Evolutionary conservation across 2,888 invertebrate genomes (phyloP).

Genomic region (Brachylomia viminalis): DNA sequence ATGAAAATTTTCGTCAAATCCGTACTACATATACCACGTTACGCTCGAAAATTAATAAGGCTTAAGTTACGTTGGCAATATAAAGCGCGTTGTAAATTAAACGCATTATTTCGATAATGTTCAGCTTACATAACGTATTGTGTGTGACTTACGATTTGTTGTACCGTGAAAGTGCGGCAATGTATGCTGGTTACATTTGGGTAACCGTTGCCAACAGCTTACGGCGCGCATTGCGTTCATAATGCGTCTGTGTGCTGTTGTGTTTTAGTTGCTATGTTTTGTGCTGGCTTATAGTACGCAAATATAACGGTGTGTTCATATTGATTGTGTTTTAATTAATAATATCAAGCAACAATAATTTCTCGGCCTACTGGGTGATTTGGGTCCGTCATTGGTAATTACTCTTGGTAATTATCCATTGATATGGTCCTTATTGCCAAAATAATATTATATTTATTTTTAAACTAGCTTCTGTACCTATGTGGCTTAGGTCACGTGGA

Average conservation of each 20-base stretch:
- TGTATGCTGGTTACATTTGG: constrained; percentile 44
- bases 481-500: no score
- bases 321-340: not conserved
- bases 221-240: constrained; percentile 40
- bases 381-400: not conserved
- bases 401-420: not conserved
- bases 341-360: not conserved
- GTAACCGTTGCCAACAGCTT: constrained; percentile 45
- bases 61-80: constrained; percentile 70
- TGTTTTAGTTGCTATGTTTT: constrained; percentile 34
- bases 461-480: no score
- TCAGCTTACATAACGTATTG: constrained; percentile 61
- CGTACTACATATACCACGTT: constrained; percentile 41
- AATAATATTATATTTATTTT: not conserved
- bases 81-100: constrained; percentile 76
- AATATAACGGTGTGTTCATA: not conserved
- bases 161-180: constrained; percentile 44
- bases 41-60: constrained; percentile 74
- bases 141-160: constrained; percentile 62
- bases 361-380: not conserved
- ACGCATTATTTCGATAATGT: constrained; percentile 75
- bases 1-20: constrained; percentile 60
- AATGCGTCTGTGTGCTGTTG: constrained; percentile 24
- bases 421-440: not conserved
- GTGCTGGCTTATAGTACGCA: constrained; percentile 11